Base-by-base conservation (phyloP, 2,888 invertebrate species). In the Ernsta delagoae region DNA sequence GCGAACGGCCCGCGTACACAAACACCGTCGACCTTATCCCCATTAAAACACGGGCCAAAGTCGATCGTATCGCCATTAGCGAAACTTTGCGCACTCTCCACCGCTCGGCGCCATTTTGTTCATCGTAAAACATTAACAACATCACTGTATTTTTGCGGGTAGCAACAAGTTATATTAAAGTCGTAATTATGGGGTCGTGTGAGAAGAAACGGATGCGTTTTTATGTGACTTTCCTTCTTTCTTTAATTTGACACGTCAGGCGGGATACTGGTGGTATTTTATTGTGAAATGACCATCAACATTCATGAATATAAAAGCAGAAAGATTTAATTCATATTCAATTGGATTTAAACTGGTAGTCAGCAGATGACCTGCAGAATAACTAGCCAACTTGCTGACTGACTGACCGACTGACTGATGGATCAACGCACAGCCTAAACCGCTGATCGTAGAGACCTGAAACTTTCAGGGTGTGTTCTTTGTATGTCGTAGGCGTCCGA, bases 51-150 rank as follows among this genome's bases (percentile, higher is more conserved):
- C 78, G 79, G 77, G 73, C 59, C 72, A 81, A 78, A 81, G 79
- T 85, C 63, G 75, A 61, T 70, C 72, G 70, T 69, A 59, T 66
- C 31, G 31, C 56, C 70, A 60, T 41, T 54, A 71, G 65, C 66
- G 71, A 77, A 79, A 75, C 74, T 79, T 79, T 75, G 79, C 75
- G 71, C 79, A 77, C 80, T 82, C 83, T 84, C 79, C 81, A 77
- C 77, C 79, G 74, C 75, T 74, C 71, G 73, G 79, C 83, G 87
- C 89, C 88, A 90, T 91, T 92, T 90, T 85, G 89, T 87, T 84
- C 81, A 78, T 85, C 91, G 88, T 91, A 90, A 92, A 92, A 89
- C 88, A 86, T 89, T 90, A 90, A 90, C 89, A 81, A 81, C 82
- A 78, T 82, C 76, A 80, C 83, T 79, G 86, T 87, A 87, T 88